Conservation (phyloP, 2,888 invertebrate species). For the Ypsolopha sequella region DNA sequence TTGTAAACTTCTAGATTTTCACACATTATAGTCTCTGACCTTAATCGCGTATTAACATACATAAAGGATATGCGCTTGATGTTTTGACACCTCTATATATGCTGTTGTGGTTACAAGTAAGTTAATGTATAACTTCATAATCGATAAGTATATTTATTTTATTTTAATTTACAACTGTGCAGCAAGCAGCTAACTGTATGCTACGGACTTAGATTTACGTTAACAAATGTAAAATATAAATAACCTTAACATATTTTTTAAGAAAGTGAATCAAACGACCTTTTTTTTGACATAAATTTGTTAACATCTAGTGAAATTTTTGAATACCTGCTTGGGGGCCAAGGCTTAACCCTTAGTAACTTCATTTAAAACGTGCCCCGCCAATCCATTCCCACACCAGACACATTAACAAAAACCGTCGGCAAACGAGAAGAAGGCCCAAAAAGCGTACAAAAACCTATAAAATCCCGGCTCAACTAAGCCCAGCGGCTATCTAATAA, state of each 20-base stretch:
- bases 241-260: no score
- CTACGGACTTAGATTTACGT: neutral
- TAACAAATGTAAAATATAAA: neutral
- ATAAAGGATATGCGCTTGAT: no score
- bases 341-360: conserved; percentile 17
- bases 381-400: conserved; percentile 61
- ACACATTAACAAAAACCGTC: conserved; percentile 65
- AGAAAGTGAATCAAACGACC: no score
- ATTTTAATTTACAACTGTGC: neutral
- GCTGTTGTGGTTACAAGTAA: no score
- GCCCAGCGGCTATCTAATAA: conserved; percentile 70
- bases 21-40: no score
- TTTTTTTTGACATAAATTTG: no score
- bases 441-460: conserved; percentile 49
- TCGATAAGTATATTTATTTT: no score
- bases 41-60: no score
- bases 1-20: no score
- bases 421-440: conserved; percentile 42
- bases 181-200: neutral
- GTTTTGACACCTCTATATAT: no score
- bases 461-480: conserved; percentile 53
- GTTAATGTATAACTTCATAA: no score
- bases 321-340: neutral
- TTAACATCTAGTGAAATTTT: neutral
- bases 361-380: conserved; percentile 41